phyloP scores from a whole-genome alignment of 2,888 invertebrate genomes.

The Phaonia tiefii region DNA sequence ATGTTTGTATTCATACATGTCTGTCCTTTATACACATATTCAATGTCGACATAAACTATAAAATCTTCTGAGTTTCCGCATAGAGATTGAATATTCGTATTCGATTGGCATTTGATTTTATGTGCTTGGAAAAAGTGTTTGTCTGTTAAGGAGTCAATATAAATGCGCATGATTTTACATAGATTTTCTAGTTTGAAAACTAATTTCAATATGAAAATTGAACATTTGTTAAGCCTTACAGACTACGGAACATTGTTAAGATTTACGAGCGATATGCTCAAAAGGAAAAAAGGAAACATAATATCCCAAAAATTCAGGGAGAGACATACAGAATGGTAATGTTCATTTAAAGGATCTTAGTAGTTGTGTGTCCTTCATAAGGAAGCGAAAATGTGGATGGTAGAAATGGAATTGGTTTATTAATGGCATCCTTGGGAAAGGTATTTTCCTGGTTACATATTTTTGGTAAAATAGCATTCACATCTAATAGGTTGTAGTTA shows the following conservation, averaged over 20 bases:
- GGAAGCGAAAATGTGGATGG: background rate
- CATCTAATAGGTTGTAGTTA: too few relatives aligned
- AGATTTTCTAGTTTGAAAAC: conserved; percentile 37
- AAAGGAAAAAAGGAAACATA: conserved; percentile 7
- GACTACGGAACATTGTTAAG: conserved; percentile 18
- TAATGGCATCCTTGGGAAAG: background rate
- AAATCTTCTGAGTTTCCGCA: background rate
- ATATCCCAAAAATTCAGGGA: background rate
- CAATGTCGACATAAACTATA: background rate
- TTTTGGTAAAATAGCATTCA: too few relatives aligned
- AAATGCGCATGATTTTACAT: conserved; percentile 51
- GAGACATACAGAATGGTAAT: background rate
- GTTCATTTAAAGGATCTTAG: background rate
- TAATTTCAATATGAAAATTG: conserved; percentile 34
- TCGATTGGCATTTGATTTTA: conserved; percentile 23
- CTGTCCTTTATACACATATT: background rate
- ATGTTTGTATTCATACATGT: background rate
- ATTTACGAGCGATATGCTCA: background rate
- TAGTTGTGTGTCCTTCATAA: background rate
- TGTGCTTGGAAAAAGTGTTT: conserved; percentile 27
- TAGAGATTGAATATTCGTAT: conserved; percentile 29
- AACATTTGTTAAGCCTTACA: conserved; percentile 21
- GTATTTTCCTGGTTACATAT: too few relatives aligned
- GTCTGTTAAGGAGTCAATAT: conserved; percentile 49
- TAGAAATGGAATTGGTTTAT: conserved; percentile 12